Evolutionary conservation across 2,113 vertebrate genomes (phyloP).

Genomic region (Burhinus oedicnemus): DNA sequence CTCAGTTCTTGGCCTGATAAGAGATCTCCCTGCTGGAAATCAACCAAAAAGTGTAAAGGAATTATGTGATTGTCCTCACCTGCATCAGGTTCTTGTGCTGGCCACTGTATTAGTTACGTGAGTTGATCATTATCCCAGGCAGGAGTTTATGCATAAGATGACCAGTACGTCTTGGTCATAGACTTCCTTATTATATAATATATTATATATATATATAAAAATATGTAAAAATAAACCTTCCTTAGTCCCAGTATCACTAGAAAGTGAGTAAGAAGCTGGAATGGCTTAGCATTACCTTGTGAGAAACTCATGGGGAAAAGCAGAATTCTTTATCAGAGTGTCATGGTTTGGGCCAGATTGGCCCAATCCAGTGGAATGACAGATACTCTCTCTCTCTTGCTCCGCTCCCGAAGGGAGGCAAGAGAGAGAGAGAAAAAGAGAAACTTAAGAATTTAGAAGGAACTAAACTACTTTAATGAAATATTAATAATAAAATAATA

Average conservation of each 20-base stretch:
- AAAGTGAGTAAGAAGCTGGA: not conserved
- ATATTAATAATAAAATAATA: too few species aligned
- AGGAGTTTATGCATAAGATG: not conserved
- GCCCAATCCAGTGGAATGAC: too few species aligned
- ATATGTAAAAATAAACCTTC: not conserved
- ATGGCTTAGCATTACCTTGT: not conserved
- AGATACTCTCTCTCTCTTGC: too few species aligned
- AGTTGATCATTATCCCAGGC: not conserved
- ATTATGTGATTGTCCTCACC: not conserved
- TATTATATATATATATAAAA: too few species aligned
- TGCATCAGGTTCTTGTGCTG: not conserved
- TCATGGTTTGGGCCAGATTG: too few species aligned
- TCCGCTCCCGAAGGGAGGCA: too few species aligned
- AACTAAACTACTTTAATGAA: too few species aligned
- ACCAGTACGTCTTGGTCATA: not conserved
- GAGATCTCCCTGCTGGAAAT: not conserved
- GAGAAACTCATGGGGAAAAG: not conserved
- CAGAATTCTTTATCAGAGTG: not conserved
- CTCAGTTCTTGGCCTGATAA: not conserved
- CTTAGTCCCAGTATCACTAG: not conserved
- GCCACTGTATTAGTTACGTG: accelerated
- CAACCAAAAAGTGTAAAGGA: not conserved
- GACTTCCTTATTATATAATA: not conserved
- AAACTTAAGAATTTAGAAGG: too few species aligned
- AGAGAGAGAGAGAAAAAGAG: too few species aligned